Evolutionary conservation across 2,113 vertebrate species (phyloP).

Genomic region (Proterorhinus semilunaris): DNA sequence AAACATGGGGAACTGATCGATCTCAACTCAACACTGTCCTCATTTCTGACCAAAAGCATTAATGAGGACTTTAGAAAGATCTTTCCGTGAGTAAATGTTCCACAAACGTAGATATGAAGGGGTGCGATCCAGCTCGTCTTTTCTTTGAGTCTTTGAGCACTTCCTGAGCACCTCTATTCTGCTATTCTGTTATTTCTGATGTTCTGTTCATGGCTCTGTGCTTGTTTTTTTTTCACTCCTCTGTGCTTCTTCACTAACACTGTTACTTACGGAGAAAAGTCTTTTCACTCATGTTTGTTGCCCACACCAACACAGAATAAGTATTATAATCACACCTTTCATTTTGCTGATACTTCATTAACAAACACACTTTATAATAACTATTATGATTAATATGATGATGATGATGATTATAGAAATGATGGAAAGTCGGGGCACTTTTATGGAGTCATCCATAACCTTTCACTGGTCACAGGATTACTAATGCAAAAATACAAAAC

Average conservation of each 20-base stretch:
- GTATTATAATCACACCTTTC: no score
- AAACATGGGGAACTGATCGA: constrained; percentile 1
- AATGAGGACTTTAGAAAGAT: constrained; percentile 48
- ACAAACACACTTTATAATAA: neutral
- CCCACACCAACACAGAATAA: no score
- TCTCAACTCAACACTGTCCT: constrained; percentile 32
- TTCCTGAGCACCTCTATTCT: no score
- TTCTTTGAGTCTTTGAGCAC: no score
- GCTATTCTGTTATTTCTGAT: no score
- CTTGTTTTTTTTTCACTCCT: no score
- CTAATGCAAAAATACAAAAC: constrained; percentile 15
- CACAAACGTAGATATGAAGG: no score
- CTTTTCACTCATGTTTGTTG: no score
- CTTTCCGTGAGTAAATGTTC: constrained; percentile 39
- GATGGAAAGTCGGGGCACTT: constrained; percentile 13
- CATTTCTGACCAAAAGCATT: constrained; percentile 34
- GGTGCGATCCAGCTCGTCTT: no score
- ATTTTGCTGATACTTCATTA: neutral
- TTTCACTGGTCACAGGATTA: constrained; percentile 36
- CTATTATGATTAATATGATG: no score
- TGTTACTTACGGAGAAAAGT: no score
- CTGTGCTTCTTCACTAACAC: no score
- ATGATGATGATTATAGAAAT: constrained; percentile 37
- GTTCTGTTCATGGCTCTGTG: neutral
- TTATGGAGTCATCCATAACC: constrained; percentile 3